Evolutionary conservation across 1,140 invertebrate genomes (phyloP), one percentile per base, ranked within the genome.

Genomic region (Rhagoletis pomonella): DNA sequence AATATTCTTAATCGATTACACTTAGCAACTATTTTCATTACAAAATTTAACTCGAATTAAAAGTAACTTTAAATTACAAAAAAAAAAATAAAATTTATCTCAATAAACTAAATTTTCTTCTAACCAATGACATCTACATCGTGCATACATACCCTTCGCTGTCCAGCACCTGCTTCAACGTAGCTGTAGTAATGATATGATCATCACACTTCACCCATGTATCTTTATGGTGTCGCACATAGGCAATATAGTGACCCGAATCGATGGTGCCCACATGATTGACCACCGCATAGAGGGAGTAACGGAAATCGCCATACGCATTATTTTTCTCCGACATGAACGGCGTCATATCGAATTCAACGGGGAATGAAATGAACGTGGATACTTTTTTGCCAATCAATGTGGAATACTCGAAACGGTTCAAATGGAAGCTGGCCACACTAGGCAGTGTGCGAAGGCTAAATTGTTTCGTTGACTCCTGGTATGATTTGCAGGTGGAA

Each of bases 131-230:
- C 29, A 29, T 29, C 29, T 29, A 29, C 29, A 29, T 29, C 29
- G 29, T 19, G 10, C 10, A 64, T 64, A 93, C 94, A 94, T 94
- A 99, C 96, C 98, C 99, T 95, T 99, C 98, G 92, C 98, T 99
- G 89, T 96, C 96, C 29, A 99, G 94, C 69, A 99, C 98, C 90
- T 99, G 97, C 88, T 97, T 95, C 42, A 98, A 94, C 89, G 96
- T 96, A 12, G 97, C 98, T 90, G 96, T 95, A 0, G 96, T 98
- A 87, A 99, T 98, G 90, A 97, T 95, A 93, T 98, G 97, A 94
- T 99, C 99, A 93, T 99, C 98, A 94, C 99, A 99, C 92, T 98
- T 98, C 91, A 97, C 99, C 99, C 99, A 99, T 91, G 96, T 96
- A 90, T 98, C 96, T 88, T 96, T 95, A 92, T 97, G 97, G 91